Evolutionary conservation across 37 sponge, comb jelly and placozoan genomes (phyloP).

Genomic region (Agelas oroides): DNA sequence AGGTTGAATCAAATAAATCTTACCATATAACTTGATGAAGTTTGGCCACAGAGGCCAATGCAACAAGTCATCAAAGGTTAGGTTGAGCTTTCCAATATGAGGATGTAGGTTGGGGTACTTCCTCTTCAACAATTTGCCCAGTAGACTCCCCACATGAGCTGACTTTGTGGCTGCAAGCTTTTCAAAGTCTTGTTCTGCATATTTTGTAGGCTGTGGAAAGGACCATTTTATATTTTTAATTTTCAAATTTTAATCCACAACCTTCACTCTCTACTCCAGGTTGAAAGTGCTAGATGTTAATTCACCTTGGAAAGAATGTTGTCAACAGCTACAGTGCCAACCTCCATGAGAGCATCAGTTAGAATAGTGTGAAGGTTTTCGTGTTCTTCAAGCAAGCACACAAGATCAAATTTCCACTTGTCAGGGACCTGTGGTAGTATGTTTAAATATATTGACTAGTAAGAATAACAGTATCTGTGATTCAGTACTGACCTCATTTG

Average conservation of each 20-base stretch:
- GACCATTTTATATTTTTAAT: too few species aligned
- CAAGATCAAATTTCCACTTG: constrained; percentile 3
- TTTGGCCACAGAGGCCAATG: constrained; percentile 58
- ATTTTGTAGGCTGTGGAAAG: background rate
- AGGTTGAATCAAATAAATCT: too few species aligned
- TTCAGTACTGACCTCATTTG: too few species aligned
- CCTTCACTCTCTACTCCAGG: background rate
- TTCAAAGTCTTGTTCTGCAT: background rate
- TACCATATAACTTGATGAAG: constrained; percentile 52
- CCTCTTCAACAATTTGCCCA: constrained; percentile 3
- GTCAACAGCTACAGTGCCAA: constrained; percentile 6
- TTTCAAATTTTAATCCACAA: too few species aligned
- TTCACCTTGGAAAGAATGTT: background rate
- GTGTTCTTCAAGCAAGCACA: background rate
- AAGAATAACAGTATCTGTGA: too few species aligned
- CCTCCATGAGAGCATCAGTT: constrained; percentile 15
- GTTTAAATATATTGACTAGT: too few species aligned
- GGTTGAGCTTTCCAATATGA: background rate
- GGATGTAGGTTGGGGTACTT: constrained; percentile 20
- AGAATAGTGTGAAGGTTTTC: background rate
- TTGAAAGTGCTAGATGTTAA: too few species aligned
- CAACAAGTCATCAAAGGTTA: constrained; percentile 51
- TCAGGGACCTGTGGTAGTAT: constrained; percentile 6
- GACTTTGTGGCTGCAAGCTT: background rate
- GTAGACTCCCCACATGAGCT: background rate